phyloP scores from a whole-genome alignment of 2,888 invertebrate genomes.

The Pilophorus perplexus region DNA sequence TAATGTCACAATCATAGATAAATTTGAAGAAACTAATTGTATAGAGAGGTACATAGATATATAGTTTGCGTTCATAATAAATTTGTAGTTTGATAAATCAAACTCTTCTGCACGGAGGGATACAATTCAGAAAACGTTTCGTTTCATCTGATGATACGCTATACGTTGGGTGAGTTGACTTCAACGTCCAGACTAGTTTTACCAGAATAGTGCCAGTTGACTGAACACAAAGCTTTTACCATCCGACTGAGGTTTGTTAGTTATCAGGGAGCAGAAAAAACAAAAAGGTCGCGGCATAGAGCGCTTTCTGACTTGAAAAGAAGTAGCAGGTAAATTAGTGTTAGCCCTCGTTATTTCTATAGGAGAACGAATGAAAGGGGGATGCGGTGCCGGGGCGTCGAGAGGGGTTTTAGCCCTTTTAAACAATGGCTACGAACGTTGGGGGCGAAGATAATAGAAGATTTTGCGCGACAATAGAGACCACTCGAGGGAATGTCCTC shows the following conservation, averaged over 20 bases:
- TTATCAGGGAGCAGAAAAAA: neutral
- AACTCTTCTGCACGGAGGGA: too few species aligned
- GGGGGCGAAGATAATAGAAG: slow-evolving; percentile 18
- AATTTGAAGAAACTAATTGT: too few species aligned
- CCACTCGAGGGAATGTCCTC: slow-evolving; percentile 8
- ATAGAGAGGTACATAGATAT: too few species aligned
- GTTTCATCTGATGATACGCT: too few species aligned
- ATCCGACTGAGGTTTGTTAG: neutral
- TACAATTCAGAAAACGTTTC: too few species aligned
- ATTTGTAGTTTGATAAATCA: too few species aligned
- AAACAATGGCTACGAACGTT: slow-evolving; percentile 17
- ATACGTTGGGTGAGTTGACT: too few species aligned
- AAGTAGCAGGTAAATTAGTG: slow-evolving; percentile 24
- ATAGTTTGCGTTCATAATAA: too few species aligned
- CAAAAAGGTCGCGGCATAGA: slow-evolving; percentile 3
- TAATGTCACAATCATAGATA: too few species aligned
- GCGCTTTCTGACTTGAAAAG: neutral
- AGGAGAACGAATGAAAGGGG: neutral
- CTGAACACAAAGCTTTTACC: neutral
- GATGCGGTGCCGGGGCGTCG: too few species aligned
- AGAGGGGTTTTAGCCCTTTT: slow-evolving; percentile 21
- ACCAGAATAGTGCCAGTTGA: too few species aligned
- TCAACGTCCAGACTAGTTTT: too few species aligned
- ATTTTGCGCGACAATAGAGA: slow-evolving; percentile 24
- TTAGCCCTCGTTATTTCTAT: slow-evolving; percentile 24